Base-by-base conservation (phyloP, 2,113 vertebrate genomes). In the Nannobrachium achirus region DNA sequence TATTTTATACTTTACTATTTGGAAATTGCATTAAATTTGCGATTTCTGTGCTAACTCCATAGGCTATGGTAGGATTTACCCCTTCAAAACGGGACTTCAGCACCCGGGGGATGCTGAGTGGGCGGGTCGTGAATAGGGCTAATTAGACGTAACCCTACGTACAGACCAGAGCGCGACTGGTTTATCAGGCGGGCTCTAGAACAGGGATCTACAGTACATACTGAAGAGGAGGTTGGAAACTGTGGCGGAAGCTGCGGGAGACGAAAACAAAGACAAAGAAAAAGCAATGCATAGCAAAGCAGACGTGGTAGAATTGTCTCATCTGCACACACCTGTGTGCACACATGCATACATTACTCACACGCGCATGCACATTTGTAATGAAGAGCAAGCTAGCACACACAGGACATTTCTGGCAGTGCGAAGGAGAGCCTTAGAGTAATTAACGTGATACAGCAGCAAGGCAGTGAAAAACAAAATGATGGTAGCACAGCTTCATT, bases 221-320 rank as follows among this genome's bases (percentile, higher is more conserved):
- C 90, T 91, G 85, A 81, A 79, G 73, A 67, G 80, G 58, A 75
- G 66, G 84, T 80, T 53, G 63, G 86, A 69, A 79, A 81, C 85
- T 83, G 76, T 59, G 83, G 78, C 76, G 69, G 89, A 84, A 82
- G 89, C 87, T 91, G 89, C 62, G 45, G 66, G 73, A 41, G 44
- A 33, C 18, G 14, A 70, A 49, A 63, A 66, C 60, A 65, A 46
- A 53, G 38, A 58, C 55, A 52, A 57, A 61, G 56, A 69, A 83
- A 59, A 83, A 73, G 50, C 66, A 70, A 75, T 63, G 79, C 73
- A 79, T 82, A 63, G 69, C 80, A 53, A 71, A 82, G 84, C 64
- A 78, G 72, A 71, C 52, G 13, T 33, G 13, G 8, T 15, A 11
- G 14, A n/a, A 14, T 48, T 13, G 20, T 62, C 8, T 46, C 19